A percentile compares a stretch with the other conserved stretches of the same genome.
Evolutionary conservation across 2,888 invertebrate genomes (phyloP).

Genomic region (Himalopsyche anomala): DNA sequence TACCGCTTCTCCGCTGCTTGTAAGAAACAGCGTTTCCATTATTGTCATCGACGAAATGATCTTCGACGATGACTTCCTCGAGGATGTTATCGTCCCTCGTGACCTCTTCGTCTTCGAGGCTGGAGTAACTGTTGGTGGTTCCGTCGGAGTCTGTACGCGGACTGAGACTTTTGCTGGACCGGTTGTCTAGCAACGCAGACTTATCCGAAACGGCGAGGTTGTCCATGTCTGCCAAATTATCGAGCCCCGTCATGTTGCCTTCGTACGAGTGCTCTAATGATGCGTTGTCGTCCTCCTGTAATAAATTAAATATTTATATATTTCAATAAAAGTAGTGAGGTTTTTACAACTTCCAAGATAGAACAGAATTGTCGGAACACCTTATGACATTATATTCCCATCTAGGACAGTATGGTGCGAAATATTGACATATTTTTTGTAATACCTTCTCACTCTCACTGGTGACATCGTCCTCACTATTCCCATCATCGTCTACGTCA

Average conservation of each 20-base stretch:
- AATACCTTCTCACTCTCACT: conserved; percentile 61
- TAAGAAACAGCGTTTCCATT: conserved; percentile 63
- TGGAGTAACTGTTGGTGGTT: conserved; percentile 76
- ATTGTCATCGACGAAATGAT: conserved; percentile 70
- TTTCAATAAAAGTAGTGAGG: too few relatives aligned
- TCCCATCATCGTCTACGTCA: conserved; percentile 65
- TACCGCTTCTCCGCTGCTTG: conserved; percentile 64
- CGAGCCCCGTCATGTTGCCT: conserved; percentile 44
- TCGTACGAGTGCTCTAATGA: conserved; percentile 51
- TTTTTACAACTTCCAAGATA: too few relatives aligned
- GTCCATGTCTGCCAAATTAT: conserved; percentile 44
- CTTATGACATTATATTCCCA: too few relatives aligned
- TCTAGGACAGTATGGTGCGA: too few relatives aligned
- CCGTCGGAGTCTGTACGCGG: conserved; percentile 70
- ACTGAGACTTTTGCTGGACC: conserved; percentile 4
- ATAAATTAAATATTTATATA: background rate
- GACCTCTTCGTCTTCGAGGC: conserved; percentile 76
- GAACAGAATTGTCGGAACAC: too few relatives aligned
- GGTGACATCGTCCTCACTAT: conserved; percentile 69
- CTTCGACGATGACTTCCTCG: conserved; percentile 70
- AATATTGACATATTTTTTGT: too few relatives aligned
- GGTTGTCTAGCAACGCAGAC: conserved; percentile 33
- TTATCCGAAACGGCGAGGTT: conserved; percentile 36
- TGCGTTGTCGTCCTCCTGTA: conserved; percentile 48
- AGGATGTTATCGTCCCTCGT: conserved; percentile 68